Evolutionary conservation across 1,140 invertebrate species (phyloP), one percentile per base, ranked within the genome.

Genomic region (Caenorhabditis remanei): DNA sequence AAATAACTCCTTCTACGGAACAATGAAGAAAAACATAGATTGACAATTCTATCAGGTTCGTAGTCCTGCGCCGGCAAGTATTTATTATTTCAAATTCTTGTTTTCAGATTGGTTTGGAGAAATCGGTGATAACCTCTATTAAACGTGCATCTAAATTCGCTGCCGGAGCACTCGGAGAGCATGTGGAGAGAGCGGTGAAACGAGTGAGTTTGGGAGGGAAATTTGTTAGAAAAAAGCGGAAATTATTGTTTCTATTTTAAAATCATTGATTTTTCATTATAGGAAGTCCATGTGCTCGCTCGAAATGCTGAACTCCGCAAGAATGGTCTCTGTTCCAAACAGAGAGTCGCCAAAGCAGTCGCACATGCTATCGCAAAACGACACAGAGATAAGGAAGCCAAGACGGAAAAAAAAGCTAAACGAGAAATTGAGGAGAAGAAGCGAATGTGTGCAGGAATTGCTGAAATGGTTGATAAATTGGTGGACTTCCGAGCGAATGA

Each of bases 271-370:
- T n/a, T n/a, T n/a, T 63, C 24, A n/a, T n/a, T n/a, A n/a, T 24
- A 89, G 86, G 88, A 89, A 85, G 79, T 67, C 1, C 83, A 84
- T n/a, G 75, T 88, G 32, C 40, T 89, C 4, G 50, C 43, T 24
- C 46, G 89, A 65, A 89, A 88, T 24, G 71, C 63, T 0, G 89
- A 90, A 40, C 87, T 91, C n/a, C 55, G 92, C 6, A 87, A 86
- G 40, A 67, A 90, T 7, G 91, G 91, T n/a, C 53, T 90, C n/a
- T 92, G 91, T 92, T 98, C 96, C 97, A 99, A 99, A 92, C 97
- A 97, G 93, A 95, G 96, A 71, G 96, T 96, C 11, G 97, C 97
- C 0, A 97, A 96, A 93, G 98, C 98, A 93, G 95, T 96, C 90
- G 84, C 87, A 13, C 21, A 19, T 5, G n/a, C 82, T 0, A 71